These are phyloP conservation scores for Labeo rohita DNA, from an alignment of 2,113 vertebrate species.

Conservation along the genomic window DNA sequence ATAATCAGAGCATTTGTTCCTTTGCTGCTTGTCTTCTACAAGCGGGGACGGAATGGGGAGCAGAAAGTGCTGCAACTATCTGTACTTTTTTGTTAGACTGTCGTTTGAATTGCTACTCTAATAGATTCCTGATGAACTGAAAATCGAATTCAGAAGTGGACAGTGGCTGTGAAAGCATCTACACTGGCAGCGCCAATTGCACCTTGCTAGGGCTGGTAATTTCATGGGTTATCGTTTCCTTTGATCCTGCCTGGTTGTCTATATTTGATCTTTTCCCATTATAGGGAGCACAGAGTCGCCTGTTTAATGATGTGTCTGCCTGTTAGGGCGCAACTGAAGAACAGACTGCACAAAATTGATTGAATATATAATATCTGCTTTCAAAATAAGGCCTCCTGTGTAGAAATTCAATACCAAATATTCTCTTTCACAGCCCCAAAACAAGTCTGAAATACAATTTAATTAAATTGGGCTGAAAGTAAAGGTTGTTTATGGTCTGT, in stretches of 20 bases:
- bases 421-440: neutral
- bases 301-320: conserved; percentile 49
- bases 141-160: conserved; percentile 34
- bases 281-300: neutral
- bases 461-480: neutral
- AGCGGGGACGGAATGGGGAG: neutral
- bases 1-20: conserved; percentile 29
- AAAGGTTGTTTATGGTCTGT: neutral
- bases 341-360: conserved; percentile 9
- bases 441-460: neutral
- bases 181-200: conserved; percentile 28
- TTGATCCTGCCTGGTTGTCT: conserved; percentile 67
- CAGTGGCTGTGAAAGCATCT: conserved; percentile 29
- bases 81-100: conserved; percentile 27
- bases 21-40: neutral
- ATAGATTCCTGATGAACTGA: conserved; percentile 50
- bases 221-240: conserved; percentile 51
- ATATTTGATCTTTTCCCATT: conserved; percentile 64
- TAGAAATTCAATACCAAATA: neutral
- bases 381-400: neutral
- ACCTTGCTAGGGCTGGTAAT: conserved; percentile 49
- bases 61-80: conserved; percentile 18
- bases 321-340: neutral
- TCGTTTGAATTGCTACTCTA: conserved; percentile 46
- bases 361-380: conserved; percentile 11